Base-by-base conservation (phyloP, 2,113 vertebrate species). In the Campylomormyrus tamandua region DNA sequence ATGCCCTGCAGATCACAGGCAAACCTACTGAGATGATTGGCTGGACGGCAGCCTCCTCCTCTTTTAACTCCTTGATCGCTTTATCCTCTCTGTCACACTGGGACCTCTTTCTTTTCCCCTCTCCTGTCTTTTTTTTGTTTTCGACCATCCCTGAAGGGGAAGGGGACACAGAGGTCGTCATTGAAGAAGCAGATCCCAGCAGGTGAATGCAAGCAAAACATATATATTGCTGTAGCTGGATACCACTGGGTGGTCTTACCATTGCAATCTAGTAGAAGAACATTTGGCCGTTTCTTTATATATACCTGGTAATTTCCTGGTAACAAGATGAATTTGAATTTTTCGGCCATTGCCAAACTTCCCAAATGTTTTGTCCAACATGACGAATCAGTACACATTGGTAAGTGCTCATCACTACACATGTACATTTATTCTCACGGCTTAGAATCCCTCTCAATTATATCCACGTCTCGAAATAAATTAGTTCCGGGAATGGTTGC, bases 31-130 rank as follows among this genome's bases (percentile, higher is more conserved):
- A 90, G 87, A 24, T 90, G 27, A 92, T 90, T 86, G 87, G 53
- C 5, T 93, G 91, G 0, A 91, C 89, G 0, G 90, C 17, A 11
- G 66, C 58, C 48, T 90, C 91, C 35, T 95, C 93, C 1, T 89
- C 90, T 87, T 94, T 93, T 0, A 93, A 91, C 89, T 66, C 66
- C 83, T 96, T 94, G 88, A 52, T 7, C 4, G 31, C 86, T 13
- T n/a, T 80, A 42, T 90, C 89, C 90, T 88, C 90, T 8, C 45
- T 50, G 15, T n/a, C 94, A 0, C 91, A 88, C 0, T 92, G 90
- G 62, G 87, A 90, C 89, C 84, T 93, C 10, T 9, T 39, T 91
- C 88, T 94, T 87, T 87, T 93, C 52, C 5, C 4, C 1, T 58
- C 1, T 90, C 17, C 83, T 15, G 66, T 53, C 74, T 94, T 94